Conservation (phyloP, 2,797 vertebrate species). For the Scleropages formosus region DNA sequence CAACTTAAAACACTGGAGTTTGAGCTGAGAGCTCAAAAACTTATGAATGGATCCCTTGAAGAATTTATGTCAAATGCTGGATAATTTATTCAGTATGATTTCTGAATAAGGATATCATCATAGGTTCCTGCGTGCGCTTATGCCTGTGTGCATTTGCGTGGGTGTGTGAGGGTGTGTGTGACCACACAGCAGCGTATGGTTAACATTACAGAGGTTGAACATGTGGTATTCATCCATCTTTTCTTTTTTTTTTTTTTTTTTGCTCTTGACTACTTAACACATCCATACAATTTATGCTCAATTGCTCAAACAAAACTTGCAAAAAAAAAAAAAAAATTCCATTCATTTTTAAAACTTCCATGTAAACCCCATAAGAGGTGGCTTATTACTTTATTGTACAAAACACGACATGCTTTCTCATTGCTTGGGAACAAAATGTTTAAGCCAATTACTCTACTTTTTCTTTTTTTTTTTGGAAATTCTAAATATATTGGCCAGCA, state of each 20-base stretch:
- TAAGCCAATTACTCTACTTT: too few relatives aligned
- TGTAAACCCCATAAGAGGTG: too few relatives aligned
- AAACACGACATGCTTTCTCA: too few relatives aligned
- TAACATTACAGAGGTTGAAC: conserved; percentile 15
- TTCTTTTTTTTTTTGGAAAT: too few relatives aligned
- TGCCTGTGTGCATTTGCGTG: background rate
- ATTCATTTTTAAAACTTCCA: too few relatives aligned
- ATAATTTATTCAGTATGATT: conserved; percentile 26
- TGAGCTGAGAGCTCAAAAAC: conserved; percentile 9
- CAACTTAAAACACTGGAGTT: conserved; percentile 6
- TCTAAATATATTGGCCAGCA: too few relatives aligned
- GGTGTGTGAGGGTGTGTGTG: background rate
- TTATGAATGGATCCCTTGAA: background rate
- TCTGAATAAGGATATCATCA: background rate
- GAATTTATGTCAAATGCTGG: conserved; percentile 3
- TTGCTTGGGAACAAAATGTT: too few relatives aligned
- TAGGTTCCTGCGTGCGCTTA: background rate
- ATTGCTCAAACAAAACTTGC: conserved; percentile 3
- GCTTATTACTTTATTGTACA: too few relatives aligned
- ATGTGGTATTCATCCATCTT: conserved; percentile 9
- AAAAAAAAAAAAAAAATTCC: conserved; percentile 18
- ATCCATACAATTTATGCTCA: background rate
- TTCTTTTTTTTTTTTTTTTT: background rate
- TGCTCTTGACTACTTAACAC: background rate
- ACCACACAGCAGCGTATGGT: background rate